These are phyloP conservation scores for Halcyon smyrnensis DNA, from an alignment of 2,797 vertebrate genomes.

Conservation along the genomic window DNA sequence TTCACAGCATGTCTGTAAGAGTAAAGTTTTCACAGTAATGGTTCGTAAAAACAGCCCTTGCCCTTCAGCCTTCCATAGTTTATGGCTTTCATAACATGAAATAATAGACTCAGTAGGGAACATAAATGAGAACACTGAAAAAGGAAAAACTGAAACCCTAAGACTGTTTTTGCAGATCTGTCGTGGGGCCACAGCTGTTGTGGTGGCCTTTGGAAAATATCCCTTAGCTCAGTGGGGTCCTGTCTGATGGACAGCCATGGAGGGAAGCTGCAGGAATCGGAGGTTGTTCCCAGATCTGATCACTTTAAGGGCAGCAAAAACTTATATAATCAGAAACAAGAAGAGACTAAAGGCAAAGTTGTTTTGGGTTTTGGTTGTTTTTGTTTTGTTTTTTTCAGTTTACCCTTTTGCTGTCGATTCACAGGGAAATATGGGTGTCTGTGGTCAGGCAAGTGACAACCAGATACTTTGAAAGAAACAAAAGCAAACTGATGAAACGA, in stretches of 20 bases:
- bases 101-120: slow-evolving; percentile 46
- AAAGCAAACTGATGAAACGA: slow-evolving; percentile 19
- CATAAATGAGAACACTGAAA: slow-evolving; percentile 44
- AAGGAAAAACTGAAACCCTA: slow-evolving; percentile 48
- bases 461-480: not conserved
- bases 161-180: slow-evolving; percentile 41
- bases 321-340: not conserved
- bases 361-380: no score
- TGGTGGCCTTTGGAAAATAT: slow-evolving; percentile 20
- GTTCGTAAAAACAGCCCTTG: slow-evolving; percentile 35
- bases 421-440: not conserved
- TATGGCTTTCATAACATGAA: slow-evolving; percentile 48
- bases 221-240: not conserved
- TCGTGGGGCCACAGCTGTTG: not conserved
- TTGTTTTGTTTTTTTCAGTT: not conserved
- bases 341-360: not conserved
- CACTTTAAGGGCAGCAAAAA: not conserved
- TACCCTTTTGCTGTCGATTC: not conserved
- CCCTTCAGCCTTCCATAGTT: slow-evolving; percentile 17
- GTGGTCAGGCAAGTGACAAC: not conserved
- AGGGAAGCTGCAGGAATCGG: not conserved
- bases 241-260: not conserved
- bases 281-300: not conserved
- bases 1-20: not conserved
- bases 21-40: not conserved